These are phyloP conservation scores for Podabrus alpinus DNA, from an alignment of 2,888 invertebrate species.

Conservation along the genomic window DNA sequence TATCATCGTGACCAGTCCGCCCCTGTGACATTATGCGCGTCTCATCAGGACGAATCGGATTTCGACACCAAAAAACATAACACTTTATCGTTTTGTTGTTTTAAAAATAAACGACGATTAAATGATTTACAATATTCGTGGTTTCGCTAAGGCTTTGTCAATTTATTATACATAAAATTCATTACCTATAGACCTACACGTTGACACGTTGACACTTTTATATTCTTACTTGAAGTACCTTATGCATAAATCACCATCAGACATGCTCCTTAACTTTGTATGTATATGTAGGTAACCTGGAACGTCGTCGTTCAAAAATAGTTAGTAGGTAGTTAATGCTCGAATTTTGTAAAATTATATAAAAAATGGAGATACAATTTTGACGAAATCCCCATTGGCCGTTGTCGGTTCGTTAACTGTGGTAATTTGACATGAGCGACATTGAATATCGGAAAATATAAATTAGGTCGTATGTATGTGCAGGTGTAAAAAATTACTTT, in stretches of 20 bases:
- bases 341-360: background rate
- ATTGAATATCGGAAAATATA: conserved; percentile 2
- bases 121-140: background rate
- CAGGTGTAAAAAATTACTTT: conserved; percentile 10
- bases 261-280: background rate
- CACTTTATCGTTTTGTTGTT: background rate
- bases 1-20: too few relatives aligned
- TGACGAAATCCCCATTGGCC: background rate
- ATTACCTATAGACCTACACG: background rate
- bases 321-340: background rate
- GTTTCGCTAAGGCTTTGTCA: background rate
- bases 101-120: background rate
- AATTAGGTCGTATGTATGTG: conserved; percentile 5
- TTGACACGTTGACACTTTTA: background rate
- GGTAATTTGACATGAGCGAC: background rate
- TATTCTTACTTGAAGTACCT: background rate
- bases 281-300: background rate
- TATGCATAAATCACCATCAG: background rate
- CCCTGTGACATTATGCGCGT: background rate
- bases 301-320: background rate
- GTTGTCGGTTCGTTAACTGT: background rate
- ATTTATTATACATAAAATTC: background rate
- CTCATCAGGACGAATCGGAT: background rate
- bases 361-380: background rate
- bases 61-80: background rate